Evolutionary conservation across 2,888 invertebrate genomes (phyloP), one percentile per base, ranked within the genome.

Genomic region (Chloroclystis v-ata): DNA sequence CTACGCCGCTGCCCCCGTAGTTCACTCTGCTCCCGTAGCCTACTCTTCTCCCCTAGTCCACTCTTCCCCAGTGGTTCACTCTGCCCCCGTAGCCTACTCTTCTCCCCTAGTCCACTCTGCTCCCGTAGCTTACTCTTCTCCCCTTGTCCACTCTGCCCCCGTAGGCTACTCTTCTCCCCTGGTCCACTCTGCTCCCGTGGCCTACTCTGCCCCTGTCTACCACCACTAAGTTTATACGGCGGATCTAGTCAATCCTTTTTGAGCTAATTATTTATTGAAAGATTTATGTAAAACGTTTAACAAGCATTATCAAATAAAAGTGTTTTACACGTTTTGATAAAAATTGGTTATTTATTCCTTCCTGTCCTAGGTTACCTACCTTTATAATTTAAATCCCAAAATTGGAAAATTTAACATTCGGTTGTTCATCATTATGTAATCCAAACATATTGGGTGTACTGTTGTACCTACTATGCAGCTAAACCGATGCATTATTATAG

Each of bases 1-100:
- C n/a, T 65, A 70, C 47, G 63, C 67, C 14, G 59, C 67, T 1
- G 65, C 72, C 9, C 75, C 75, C 3, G 62, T 72, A 0, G 65
- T 60, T 3, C 65, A 73, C 48, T 65, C 70, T 8, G 65, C 66
- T n/a, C 60, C 67, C 1, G 52, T 60, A n/a, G 71, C 68, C 2
- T 47, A 69, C 44, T 57, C 60, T 16, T 57, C 64, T 12, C 59
- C 61, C 2, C 49, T 50, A 8, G 44, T 43, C 13, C 45, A 54
- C 28, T 40, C 44, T n/a, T 43, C 52, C 16, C 46, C 48, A 0
- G 0, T 40, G 10, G 45, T 20, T 4, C 28, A 46, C 46, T 24
- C 46, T 3, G 30, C 50, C 5, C 50, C 54, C 2, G 6, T 54
- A 14, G 37, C 56, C 32, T 55, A 62, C 46, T 61, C 67, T 24